Evolutionary conservation across 2,888 invertebrate species (phyloP).

Genomic region (Hyposoter didymator): DNA sequence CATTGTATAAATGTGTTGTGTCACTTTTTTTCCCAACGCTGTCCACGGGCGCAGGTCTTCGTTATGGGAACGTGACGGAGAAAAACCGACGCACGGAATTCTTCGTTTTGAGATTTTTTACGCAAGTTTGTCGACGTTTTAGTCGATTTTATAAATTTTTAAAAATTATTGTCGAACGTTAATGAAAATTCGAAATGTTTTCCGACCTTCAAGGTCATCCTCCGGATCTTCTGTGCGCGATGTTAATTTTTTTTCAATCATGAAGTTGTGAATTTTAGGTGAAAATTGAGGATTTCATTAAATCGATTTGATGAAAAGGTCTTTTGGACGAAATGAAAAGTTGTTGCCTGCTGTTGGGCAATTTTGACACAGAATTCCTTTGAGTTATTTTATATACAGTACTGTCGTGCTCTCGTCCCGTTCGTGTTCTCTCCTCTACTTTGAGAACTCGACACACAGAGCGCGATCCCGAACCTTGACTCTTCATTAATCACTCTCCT

Average conservation of each 20-base stretch:
- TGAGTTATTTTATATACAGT: slow-evolving; percentile 27
- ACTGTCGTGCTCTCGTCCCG: slow-evolving; percentile 47
- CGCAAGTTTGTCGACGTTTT: slow-evolving; percentile 34
- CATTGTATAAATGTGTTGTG: slow-evolving; percentile 2
- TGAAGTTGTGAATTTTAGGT: background rate
- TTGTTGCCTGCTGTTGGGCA: background rate
- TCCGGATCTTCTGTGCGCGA: too few species aligned
- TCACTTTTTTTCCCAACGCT: slow-evolving; percentile 33
- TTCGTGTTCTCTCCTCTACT: slow-evolving; percentile 38
- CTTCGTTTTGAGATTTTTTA: slow-evolving; percentile 22
- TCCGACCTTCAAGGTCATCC: too few species aligned
- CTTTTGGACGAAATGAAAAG: slow-evolving; percentile 1
- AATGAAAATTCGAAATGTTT: too few species aligned
- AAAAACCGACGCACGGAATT: background rate
- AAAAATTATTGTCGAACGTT: too few species aligned
- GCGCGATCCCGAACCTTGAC: slow-evolving; percentile 82
- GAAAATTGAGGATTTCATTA: background rate
- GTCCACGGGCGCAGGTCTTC: slow-evolving; percentile 4
- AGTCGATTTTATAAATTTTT: background rate
- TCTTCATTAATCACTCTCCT: slow-evolving; percentile 83
- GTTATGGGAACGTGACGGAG: background rate
- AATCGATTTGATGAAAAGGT: background rate
- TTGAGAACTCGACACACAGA: slow-evolving; percentile 72
- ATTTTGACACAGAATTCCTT: slow-evolving; percentile 28
- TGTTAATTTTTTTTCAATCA: too few species aligned